Base-by-base conservation (phyloP, 2,888 invertebrate species). In the Orchesellides sinensis region DNA sequence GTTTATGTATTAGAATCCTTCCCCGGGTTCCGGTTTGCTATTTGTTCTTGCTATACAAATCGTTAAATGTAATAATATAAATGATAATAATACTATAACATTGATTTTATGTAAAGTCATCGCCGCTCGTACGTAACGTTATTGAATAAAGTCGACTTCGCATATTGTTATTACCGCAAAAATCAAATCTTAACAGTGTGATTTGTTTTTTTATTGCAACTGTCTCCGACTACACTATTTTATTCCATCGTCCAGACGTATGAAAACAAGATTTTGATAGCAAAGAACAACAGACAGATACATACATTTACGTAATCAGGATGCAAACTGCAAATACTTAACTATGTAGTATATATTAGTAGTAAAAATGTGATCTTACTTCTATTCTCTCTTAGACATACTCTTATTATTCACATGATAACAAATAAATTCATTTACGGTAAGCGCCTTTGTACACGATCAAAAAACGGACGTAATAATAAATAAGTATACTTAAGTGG, bases 131-230 rank as follows among this genome's bases (percentile, higher is more conserved):
- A 65, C 54, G 56, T 56, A 40, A 65, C 52, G 45, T 54, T 72
- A 25, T 56, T 40, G 27, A 72, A 72, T 72, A 72, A 72, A 72
- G 27, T 72, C 72, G 56, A 72, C 56, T 72, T 72, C 72, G 72
- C 59, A 72, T 23, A 72, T 56, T 72, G 72, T 59, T 72, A 59
- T 45, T 59, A 72, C 32, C 72, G 72, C 72, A 72, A 35, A 52
- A 52, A n/a, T n/a, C n/a, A n/a, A n/a, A n/a, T n/a, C n/a, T n/a
- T n/a, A n/a, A n/a, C n/a, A n/a, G n/a, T n/a, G n/a, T n/a, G n/a
- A n/a, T n/a, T n/a, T n/a, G n/a, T n/a, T n/a, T n/a, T n/a, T n/a
- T n/a, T n/a, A n/a, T n/a, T n/a, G n/a, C n/a, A n/a, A n/a, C n/a
- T n/a, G n/a, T n/a, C n/a, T n/a, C n/a, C n/a, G n/a, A n/a, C n/a